These are phyloP conservation scores for Noctua fimbriata DNA, from an alignment of 2,888 invertebrate species.

Conservation along the genomic window DNA sequence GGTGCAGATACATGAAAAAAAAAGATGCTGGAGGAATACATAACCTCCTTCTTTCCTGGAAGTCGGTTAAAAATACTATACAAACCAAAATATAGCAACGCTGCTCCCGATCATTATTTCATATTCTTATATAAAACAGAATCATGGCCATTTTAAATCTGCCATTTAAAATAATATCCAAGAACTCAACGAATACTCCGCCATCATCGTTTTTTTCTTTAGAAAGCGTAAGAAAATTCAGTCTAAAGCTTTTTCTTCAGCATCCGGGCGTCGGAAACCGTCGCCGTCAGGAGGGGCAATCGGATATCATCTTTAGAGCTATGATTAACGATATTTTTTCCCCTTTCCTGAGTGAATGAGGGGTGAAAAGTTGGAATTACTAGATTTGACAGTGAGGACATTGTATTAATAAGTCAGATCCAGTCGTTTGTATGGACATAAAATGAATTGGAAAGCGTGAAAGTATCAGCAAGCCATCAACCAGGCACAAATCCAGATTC, in stretches of 20 bases:
- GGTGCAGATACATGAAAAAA: no score
- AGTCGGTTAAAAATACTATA: no score
- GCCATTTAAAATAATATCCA: not conserved
- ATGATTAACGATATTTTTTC: constrained; percentile 1
- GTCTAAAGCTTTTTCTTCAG: not conserved
- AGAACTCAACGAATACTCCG: not conserved
- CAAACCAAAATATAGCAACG: no score
- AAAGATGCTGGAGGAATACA: no score
- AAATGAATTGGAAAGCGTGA: no score
- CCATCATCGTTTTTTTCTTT: not conserved
- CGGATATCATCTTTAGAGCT: constrained; percentile 23
- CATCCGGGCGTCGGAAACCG: constrained; percentile 22
- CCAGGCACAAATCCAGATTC: no score
- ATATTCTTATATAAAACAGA: no score
- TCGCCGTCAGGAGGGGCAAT: not conserved
- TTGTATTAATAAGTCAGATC: no score
- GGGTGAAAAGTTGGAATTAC: not conserved
- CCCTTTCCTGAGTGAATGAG: not conserved
- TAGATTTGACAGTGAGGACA: not conserved
- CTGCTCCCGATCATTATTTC: no score
- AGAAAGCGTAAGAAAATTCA: not conserved
- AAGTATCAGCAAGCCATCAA: no score
- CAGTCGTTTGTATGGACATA: no score
- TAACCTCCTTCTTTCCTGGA: no score
- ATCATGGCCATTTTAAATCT: not conserved